phyloP scores from a whole-genome alignment of 2,113 vertebrate species.

The Paramisgurnus dabryanus region DNA sequence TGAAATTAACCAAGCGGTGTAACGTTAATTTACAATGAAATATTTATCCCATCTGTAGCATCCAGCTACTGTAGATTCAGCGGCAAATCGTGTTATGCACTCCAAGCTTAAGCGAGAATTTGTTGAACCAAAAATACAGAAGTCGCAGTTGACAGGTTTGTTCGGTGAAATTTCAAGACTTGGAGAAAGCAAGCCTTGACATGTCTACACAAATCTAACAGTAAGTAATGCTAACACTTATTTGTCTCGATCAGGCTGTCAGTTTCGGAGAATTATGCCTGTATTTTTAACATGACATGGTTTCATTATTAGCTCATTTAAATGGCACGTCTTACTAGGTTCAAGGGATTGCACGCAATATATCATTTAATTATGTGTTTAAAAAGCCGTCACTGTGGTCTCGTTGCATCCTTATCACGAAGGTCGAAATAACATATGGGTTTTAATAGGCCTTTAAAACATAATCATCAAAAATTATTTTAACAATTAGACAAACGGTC shows the following conservation, averaged over 20 bases:
- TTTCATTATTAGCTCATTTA: conserved; percentile 32
- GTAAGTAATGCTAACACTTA: conserved; percentile 21
- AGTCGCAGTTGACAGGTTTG: conserved; percentile 30
- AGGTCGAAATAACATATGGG: conserved; percentile 26
- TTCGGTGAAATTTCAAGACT: conserved; percentile 7
- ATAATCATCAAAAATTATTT: neutral
- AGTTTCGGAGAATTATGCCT: neutral
- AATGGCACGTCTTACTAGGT: conserved; percentile 2
- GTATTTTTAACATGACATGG: conserved; percentile 39
- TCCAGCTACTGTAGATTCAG: conserved; percentile 3
- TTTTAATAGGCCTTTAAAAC: conserved; percentile 18
- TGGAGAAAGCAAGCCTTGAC: conserved; percentile 22
- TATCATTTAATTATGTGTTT: conserved; percentile 29
- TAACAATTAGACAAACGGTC: conserved; percentile 38
- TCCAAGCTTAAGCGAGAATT: neutral
- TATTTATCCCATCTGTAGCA: neutral
- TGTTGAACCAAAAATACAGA: conserved; percentile 29
- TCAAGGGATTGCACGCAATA: conserved; percentile 2
- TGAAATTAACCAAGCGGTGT: no score
- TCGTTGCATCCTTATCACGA: conserved; percentile 30
- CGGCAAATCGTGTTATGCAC: conserved; percentile 18
- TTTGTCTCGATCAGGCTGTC: conserved; percentile 7
- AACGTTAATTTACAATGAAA: neutral
- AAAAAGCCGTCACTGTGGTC: conserved; percentile 37
- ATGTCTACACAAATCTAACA: conserved; percentile 34